Percentiles rank a stretch among this genome's conserved stretches.
Conservation (phyloP, 2,113 vertebrate species). For the Seriola dumerili region DNA sequence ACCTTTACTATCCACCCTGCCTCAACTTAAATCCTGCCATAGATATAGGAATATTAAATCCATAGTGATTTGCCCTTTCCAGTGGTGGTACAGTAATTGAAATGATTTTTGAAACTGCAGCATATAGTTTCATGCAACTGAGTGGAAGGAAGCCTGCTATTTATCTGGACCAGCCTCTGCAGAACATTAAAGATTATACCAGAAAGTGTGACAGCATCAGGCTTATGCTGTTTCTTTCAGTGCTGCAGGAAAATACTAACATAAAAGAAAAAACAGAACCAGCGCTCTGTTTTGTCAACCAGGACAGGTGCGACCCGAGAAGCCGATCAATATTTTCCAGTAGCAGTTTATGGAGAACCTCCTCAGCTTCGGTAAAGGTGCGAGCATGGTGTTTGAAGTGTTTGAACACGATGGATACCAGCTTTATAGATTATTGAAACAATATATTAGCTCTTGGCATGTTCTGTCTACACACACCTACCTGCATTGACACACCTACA, state of each 20-base stretch:
- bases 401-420: background rate
- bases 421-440: constrained; percentile 30
- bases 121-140: background rate
- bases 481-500: background rate
- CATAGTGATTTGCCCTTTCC: background rate
- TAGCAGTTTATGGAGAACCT: background rate
- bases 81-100: background rate
- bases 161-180: background rate
- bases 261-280: background rate
- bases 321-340: constrained; percentile 17
- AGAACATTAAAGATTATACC: background rate
- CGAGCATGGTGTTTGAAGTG: background rate
- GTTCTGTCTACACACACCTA: constrained; percentile 1
- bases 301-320: constrained; percentile 22
- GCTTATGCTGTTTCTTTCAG: background rate
- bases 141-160: background rate
- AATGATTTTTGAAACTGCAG: background rate
- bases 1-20: background rate
- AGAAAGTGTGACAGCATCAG: background rate
- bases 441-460: constrained; percentile 28
- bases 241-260: background rate
- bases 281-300: background rate
- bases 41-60: background rate
- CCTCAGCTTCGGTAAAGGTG: constrained; percentile 1
- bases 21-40: background rate